Evolutionary conservation across 2,888 invertebrate species (phyloP).

Genomic region (Aproaerema taeniolella): DNA sequence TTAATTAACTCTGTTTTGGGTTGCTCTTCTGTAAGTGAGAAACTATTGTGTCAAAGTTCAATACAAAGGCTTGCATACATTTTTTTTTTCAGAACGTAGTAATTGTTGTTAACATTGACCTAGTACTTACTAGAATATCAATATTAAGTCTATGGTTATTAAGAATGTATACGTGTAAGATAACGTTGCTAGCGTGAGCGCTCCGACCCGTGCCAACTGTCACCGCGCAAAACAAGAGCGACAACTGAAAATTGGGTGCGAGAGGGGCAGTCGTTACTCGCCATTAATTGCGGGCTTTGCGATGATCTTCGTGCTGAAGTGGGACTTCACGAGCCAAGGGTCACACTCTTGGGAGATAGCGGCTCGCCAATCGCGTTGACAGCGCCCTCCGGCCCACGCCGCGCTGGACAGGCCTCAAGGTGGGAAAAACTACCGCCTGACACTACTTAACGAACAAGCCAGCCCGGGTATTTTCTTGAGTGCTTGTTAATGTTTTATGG

Average conservation of each 20-base stretch:
- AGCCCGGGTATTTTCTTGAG: constrained; percentile 73
- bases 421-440: constrained; percentile 75
- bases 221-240: constrained; percentile 60
- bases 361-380: constrained; percentile 72
- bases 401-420: constrained; percentile 53
- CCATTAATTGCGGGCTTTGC: constrained; percentile 73
- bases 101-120: too few relatives aligned
- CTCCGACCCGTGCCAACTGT: constrained; percentile 64
- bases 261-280: constrained; percentile 58
- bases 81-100: too few relatives aligned
- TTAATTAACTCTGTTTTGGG: not conserved
- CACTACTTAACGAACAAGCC: constrained; percentile 73
- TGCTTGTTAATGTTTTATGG: constrained; percentile 78
- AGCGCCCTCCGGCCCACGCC: constrained; percentile 51
- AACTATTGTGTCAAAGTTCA: too few relatives aligned
- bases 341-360: constrained; percentile 70
- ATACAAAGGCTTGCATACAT: too few relatives aligned
- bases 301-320: constrained; percentile 62
- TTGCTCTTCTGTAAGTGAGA: too few relatives aligned
- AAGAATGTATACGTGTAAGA: too few relatives aligned
- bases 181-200: constrained; percentile 39
- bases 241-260: constrained; percentile 69
- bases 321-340: constrained; percentile 43
- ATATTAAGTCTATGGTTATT: too few relatives aligned
- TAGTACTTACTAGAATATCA: too few relatives aligned